Base-by-base conservation (phyloP, 2,113 vertebrate species). In the Sisor rabdophorus region DNA sequence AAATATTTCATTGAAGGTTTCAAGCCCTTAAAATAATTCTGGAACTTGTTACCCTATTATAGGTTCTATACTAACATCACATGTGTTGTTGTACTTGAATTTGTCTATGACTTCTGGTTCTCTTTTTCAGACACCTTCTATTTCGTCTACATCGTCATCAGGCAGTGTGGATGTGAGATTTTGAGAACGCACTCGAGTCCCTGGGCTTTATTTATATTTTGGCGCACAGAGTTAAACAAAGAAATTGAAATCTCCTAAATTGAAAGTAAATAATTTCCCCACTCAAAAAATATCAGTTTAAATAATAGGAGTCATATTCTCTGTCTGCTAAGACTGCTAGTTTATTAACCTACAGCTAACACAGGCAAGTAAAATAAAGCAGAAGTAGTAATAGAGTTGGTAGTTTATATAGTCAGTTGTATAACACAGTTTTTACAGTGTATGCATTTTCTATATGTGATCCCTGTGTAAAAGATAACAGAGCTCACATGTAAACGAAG, bases 71-170 rank as follows among this genome's bases (percentile, higher is more conserved):
- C 32, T 36, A 36, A 36, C 32, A 36, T 3, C 6, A 2, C n/a
- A n/a, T n/a, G 44, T 47, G 44, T 6, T 24, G n/a, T 56, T 40
- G 22, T 1, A 4, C 40, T 48, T 17, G 2, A 9, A 40, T 65
- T 54, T 55, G 22, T 32, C n/a, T 9, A 30, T 20, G 11, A 26
- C 2, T 16, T 67, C 24, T 47, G 68, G 30, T 84, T 54, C 40
- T 73, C 67, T 20, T 61, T 44, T 88, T 79, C 64, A 93, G 91
- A 79, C 80, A 2, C 40, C 84, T 12, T 90, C 90, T 0, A 73
- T 78, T 22, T 87, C 89, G 9, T 87, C 85, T 15, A 87, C 89
- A 5, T 82, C 83, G 0, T 82, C 78, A 44, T 75, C 81, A 71
- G 61, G 17, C 0, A 84, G 85, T 54, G 0, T 85, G 0, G 90